A percentile compares a stretch with the other conserved stretches of the same genome.
Evolutionary conservation across 2,797 vertebrate species (phyloP).

Genomic region (Helarctos malayanus): DNA sequence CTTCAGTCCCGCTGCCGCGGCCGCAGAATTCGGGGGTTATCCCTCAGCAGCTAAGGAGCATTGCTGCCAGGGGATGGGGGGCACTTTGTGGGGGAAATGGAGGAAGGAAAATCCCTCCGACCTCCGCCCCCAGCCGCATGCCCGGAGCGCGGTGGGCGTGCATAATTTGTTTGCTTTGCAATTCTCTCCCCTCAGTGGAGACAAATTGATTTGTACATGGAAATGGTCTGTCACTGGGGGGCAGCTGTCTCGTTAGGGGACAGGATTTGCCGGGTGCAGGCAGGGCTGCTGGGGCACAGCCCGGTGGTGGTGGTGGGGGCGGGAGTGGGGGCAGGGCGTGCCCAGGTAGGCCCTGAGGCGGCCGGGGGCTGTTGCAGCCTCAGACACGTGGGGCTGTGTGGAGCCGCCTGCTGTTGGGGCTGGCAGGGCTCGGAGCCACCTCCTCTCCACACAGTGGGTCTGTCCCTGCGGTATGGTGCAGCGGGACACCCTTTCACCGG

Average conservation of each 20-base stretch:
- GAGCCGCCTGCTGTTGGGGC: rapidly evolving
- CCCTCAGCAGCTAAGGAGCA: background rate
- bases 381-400: rapidly evolving
- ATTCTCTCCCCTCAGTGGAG: conserved; percentile 98
- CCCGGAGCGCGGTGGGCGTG: conserved; percentile 92
- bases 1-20: too few species aligned
- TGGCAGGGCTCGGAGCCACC: background rate
- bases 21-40: background rate
- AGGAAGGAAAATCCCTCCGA: conserved; percentile 81
- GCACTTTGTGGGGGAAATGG: conserved; percentile 80
- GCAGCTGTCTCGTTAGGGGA: conserved; percentile 85
- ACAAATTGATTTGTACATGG: conserved; percentile 96
- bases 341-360: background rate
- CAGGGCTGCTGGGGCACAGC: background rate
- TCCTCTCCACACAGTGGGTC: background rate
- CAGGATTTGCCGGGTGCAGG: conserved; percentile 39
- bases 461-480: background rate
- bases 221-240: conserved; percentile 92
- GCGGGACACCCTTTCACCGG: rapidly evolving
- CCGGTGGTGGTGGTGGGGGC: background rate
- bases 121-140: background rate
- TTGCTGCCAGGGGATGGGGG: background rate
- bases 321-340: too few species aligned
- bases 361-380: too few species aligned
- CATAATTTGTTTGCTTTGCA: conserved; percentile 99